These are phyloP conservation scores for Bugula neritina DNA, from an alignment of 2,888 invertebrate genomes.

Conservation along the genomic window DNA sequence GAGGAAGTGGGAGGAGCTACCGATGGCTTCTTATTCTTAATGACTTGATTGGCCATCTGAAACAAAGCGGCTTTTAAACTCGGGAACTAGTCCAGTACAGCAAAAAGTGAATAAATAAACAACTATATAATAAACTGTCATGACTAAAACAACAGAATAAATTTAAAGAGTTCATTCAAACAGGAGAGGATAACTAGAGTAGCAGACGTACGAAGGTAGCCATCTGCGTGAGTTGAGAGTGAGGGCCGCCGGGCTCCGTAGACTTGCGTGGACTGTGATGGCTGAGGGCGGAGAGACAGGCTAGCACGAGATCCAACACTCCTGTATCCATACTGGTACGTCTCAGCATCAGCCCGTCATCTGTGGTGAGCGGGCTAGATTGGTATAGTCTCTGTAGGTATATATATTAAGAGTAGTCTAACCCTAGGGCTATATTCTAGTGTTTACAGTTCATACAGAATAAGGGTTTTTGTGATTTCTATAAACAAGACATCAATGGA, in stretches of 20 bases:
- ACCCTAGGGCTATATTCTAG: no score
- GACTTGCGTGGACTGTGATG: slow-evolving; percentile 51
- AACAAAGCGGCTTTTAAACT: background rate
- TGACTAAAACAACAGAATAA: no score
- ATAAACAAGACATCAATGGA: no score
- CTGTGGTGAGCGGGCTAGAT: slow-evolving; percentile 67
- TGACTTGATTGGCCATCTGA: slow-evolving; percentile 13
- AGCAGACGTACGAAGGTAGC: background rate
- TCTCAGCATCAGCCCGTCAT: slow-evolving; percentile 70
- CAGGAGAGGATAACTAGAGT: no score
- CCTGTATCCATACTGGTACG: slow-evolving; percentile 76
- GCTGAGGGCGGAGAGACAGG: slow-evolving; percentile 82
- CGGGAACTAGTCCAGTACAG: no score
- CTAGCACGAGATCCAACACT: slow-evolving; percentile 75
- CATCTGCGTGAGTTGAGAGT: slow-evolving; percentile 1
- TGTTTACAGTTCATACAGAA: no score
- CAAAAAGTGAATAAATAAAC: no score
- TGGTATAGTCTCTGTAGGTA: slow-evolving; percentile 62
- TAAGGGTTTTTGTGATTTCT: no score
- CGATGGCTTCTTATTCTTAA: background rate
- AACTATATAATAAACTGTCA: no score
- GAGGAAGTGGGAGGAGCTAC: background rate
- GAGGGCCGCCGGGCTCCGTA: background rate
- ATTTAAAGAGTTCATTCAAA: no score
- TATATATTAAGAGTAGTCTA: no score